Percentiles rank a stretch among this genome's conserved stretches.
Evolutionary conservation across 2,797 vertebrate genomes (phyloP).

Genomic region (Acestrorhynchus altus): DNA sequence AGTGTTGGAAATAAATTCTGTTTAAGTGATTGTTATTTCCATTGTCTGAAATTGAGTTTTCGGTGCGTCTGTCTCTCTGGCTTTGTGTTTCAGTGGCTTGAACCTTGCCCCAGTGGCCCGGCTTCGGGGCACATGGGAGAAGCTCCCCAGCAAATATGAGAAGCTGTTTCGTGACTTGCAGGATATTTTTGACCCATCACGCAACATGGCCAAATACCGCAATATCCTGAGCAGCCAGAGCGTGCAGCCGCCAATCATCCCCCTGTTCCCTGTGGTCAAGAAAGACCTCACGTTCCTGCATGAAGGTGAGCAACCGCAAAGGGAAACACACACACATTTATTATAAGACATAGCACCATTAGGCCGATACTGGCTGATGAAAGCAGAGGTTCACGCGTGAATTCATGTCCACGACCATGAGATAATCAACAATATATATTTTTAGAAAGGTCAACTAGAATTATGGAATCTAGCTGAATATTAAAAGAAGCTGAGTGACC

Average conservation of each 20-base stretch:
- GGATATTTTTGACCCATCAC: slow-evolving; percentile 95
- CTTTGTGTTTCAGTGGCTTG: slow-evolving; percentile 80
- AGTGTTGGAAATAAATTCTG: too few relatives aligned
- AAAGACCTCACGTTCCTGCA: slow-evolving; percentile 98
- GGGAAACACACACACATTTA: background rate
- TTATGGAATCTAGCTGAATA: too few relatives aligned
- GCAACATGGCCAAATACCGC: slow-evolving; percentile 98
- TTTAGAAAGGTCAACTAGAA: too few relatives aligned
- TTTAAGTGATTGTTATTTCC: background rate
- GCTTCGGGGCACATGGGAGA: slow-evolving; percentile 93
- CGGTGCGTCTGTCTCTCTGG: background rate
- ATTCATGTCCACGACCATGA: too few relatives aligned
- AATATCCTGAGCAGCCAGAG: slow-evolving; percentile 97
- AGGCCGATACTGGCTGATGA: too few relatives aligned
- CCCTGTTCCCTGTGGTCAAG: slow-evolving; percentile 96
- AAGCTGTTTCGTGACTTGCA: slow-evolving; percentile 94
- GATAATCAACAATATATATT: too few relatives aligned
- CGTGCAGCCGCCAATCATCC: slow-evolving; percentile 97
- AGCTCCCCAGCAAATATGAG: slow-evolving; percentile 95
- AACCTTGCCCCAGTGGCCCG: slow-evolving; percentile 92
- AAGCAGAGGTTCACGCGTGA: too few relatives aligned
- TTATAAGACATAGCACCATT: too few relatives aligned
- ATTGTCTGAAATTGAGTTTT: background rate
- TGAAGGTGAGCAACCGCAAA: slow-evolving; percentile 81
- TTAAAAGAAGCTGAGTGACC: too few relatives aligned